Evolutionary conservation across 2,797 vertebrate species (phyloP).

Genomic region (Coluber constrictor): DNA sequence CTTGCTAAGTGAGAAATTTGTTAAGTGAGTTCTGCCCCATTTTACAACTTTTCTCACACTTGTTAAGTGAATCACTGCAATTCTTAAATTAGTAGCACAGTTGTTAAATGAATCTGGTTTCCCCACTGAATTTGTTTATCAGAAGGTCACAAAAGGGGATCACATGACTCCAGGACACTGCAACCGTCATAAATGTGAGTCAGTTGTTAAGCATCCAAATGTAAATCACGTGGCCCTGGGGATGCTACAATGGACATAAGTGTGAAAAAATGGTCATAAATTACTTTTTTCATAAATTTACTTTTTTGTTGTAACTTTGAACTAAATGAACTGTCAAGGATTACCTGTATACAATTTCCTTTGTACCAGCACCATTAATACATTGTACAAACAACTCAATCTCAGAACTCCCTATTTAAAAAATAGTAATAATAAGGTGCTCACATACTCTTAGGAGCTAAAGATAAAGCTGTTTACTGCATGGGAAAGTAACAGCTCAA

Average conservation of each 20-base stretch:
- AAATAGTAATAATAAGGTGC: neutral
- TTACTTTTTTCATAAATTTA: neutral
- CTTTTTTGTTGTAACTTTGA: neutral
- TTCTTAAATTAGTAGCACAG: neutral
- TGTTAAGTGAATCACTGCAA: neutral
- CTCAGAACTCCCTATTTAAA: neutral
- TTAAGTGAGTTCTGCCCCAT: neutral
- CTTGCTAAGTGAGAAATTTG: neutral
- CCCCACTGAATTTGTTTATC: neutral
- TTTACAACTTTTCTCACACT: neutral
- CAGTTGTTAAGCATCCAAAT: neutral
- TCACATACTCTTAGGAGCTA: neutral
- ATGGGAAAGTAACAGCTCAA: neutral
- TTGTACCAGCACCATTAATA: neutral
- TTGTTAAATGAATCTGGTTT: neutral
- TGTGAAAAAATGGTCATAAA: neutral
- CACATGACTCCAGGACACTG: neutral
- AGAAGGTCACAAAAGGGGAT: neutral
- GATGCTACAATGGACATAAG: neutral
- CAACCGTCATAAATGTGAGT: neutral
- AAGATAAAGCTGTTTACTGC: neutral
- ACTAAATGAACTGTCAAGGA: neutral
- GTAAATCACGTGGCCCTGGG: neutral
- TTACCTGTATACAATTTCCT: neutral
- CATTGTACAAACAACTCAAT: neutral